phyloP scores from a whole-genome alignment of 2,797 vertebrate species.

The Sebastes minor region DNA sequence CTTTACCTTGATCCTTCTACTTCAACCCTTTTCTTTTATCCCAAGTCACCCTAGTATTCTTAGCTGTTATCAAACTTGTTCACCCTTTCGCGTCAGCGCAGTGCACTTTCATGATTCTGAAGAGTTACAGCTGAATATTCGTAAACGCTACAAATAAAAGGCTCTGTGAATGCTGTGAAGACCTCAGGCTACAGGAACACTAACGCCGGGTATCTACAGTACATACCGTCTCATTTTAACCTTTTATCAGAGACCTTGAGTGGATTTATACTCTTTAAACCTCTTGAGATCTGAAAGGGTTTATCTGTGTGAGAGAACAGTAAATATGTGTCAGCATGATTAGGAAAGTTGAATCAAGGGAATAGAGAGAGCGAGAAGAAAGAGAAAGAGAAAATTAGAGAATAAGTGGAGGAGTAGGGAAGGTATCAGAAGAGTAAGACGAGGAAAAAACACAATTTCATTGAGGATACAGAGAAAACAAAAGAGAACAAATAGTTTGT shows the following conservation, averaged over 20 bases:
- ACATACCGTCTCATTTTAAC: background rate
- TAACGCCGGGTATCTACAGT: background rate
- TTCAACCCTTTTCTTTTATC: background rate
- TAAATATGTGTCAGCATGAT: constrained; percentile 1
- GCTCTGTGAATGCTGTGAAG: background rate
- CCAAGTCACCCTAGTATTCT: background rate
- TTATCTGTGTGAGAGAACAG: background rate
- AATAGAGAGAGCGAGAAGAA: background rate
- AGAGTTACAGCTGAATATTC: background rate
- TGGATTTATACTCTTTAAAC: background rate
- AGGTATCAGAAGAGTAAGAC: background rate
- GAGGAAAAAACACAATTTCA: background rate
- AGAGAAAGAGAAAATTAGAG: background rate
- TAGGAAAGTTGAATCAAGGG: background rate
- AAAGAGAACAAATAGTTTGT: background rate
- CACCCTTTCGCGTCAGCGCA: background rate
- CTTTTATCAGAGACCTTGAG: constrained; percentile 22
- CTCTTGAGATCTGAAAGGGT: background rate
- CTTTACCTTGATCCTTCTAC: background rate
- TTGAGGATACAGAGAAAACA: background rate
- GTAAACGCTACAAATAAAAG: background rate
- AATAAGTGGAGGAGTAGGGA: background rate
- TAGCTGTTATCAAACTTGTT: background rate
- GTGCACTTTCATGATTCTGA: background rate
- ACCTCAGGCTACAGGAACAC: background rate